Evolutionary conservation across 2,113 vertebrate species (phyloP).

Genomic region (Thalassoma bifasciatum): DNA sequence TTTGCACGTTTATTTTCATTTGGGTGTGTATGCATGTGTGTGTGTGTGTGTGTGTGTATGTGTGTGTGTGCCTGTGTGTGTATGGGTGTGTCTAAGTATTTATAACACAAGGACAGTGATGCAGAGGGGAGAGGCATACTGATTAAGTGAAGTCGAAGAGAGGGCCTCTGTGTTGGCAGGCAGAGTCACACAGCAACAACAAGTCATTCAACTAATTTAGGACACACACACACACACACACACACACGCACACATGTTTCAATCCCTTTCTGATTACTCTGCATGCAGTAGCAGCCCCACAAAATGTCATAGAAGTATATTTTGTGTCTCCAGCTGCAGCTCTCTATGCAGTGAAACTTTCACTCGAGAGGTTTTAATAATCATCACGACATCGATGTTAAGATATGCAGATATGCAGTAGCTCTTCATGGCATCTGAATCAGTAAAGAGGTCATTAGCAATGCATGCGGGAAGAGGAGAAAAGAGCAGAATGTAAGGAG

Average conservation of each 20-base stretch:
- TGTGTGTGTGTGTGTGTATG: constrained; percentile 52
- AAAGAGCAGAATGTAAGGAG: constrained; percentile 35
- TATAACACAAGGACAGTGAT: constrained; percentile 78
- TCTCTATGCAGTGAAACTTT: constrained; percentile 32
- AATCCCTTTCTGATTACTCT: constrained; percentile 19
- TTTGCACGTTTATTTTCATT: constrained; percentile 46
- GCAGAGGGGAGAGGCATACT: constrained; percentile 71
- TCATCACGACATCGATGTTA: constrained; percentile 40
- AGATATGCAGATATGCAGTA: constrained; percentile 55
- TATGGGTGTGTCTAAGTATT: constrained; percentile 56
- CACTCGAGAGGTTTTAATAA: constrained; percentile 44
- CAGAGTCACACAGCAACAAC: constrained; percentile 69
- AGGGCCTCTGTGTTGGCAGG: constrained; percentile 76
- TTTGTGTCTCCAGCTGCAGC: constrained; percentile 21
- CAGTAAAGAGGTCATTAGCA: constrained; percentile 67
- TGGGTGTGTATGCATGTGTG: constrained; percentile 32
- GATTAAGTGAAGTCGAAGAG: constrained; percentile 74
- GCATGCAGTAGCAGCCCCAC: neutral
- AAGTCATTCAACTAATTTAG: constrained; percentile 79
- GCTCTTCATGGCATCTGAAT: constrained; percentile 54
- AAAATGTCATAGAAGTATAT: constrained; percentile 13
- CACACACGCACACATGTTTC: constrained; percentile 17
- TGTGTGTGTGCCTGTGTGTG: constrained; percentile 33
- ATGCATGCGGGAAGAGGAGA: constrained; percentile 36
- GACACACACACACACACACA: constrained; percentile 36